Percentiles rank a stretch among this genome's conserved stretches.
These are phyloP conservation scores for Neomonachus schauinslandi DNA, from an alignment of 2,113 vertebrate genomes.

Conservation along the genomic window DNA sequence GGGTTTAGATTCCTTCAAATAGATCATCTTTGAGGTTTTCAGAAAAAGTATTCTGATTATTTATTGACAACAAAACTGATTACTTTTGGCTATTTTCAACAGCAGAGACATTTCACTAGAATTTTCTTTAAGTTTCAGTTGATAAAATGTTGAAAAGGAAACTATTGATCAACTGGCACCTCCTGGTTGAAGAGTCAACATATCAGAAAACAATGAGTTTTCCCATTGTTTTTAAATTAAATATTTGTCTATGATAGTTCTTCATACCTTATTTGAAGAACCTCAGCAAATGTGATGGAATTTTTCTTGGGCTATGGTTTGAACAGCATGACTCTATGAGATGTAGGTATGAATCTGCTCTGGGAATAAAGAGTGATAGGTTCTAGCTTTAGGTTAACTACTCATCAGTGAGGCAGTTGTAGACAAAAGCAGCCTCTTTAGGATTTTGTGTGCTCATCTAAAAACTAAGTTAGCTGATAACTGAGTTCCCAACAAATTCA, in stretches of 20 bases:
- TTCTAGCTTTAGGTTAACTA: background rate
- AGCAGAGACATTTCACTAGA: background rate
- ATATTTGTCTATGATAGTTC: background rate
- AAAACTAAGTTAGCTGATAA: background rate
- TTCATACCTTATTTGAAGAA: background rate
- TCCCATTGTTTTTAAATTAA: background rate
- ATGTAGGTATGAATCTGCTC: background rate
- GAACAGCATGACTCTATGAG: background rate
- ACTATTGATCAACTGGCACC: background rate
- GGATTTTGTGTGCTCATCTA: background rate
- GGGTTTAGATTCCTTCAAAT: background rate
- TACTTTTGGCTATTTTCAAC: background rate
- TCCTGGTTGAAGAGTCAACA: background rate
- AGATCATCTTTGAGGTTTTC: background rate
- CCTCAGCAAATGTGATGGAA: background rate
- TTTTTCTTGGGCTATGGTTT: background rate
- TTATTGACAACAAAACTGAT: background rate
- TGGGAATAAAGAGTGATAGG: background rate
- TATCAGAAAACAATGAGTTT: slow-evolving; percentile 20
- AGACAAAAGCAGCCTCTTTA: background rate
- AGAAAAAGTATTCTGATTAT: background rate
- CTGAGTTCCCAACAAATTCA: background rate
- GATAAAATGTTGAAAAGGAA: background rate
- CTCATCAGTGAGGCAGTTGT: background rate
- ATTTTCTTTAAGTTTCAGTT: background rate